Conservation (phyloP, 2,113 vertebrate species). For the Petroica traversi region DNA sequence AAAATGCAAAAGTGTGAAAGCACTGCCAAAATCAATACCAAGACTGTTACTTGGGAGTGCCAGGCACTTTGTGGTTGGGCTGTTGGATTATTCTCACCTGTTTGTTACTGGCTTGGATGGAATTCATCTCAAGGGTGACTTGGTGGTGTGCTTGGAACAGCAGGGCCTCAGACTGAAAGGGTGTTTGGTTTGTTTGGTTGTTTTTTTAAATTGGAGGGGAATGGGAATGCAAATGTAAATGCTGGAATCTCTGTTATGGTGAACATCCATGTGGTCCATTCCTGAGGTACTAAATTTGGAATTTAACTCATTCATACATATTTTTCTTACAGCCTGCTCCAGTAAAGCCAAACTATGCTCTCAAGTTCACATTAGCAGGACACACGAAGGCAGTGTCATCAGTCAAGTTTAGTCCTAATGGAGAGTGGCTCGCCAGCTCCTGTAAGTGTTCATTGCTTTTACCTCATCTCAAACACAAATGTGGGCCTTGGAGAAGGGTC, state of each 20-base stretch:
- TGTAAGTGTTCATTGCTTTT: slow-evolving; percentile 80
- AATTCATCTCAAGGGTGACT: background rate
- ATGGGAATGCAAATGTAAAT: background rate
- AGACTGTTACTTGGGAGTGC: background rate
- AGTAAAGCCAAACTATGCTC: slow-evolving; percentile 94
- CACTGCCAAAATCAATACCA: background rate
- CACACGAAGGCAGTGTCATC: slow-evolving; percentile 98
- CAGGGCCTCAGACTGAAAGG: background rate
- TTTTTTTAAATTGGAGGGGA: background rate
- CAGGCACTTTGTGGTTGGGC: background rate
- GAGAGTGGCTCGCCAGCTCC: slow-evolving; percentile 97
- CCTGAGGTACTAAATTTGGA: background rate
- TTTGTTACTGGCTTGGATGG: background rate
- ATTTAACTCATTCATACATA: accelerated
- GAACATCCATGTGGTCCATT: accelerated
- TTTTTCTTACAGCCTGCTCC: slow-evolving; percentile 84
- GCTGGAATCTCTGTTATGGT: background rate
- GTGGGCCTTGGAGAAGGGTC: background rate
- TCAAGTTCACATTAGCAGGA: slow-evolving; percentile 97
- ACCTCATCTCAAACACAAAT: background rate
- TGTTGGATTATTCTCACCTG: background rate
- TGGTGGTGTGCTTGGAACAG: background rate
- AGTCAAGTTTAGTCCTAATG: slow-evolving; percentile 97
- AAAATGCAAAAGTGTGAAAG: background rate
- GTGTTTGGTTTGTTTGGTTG: background rate